Base-by-base conservation (phyloP, 2,888 invertebrate genomes). In the Lasioglossum calceatum region DNA sequence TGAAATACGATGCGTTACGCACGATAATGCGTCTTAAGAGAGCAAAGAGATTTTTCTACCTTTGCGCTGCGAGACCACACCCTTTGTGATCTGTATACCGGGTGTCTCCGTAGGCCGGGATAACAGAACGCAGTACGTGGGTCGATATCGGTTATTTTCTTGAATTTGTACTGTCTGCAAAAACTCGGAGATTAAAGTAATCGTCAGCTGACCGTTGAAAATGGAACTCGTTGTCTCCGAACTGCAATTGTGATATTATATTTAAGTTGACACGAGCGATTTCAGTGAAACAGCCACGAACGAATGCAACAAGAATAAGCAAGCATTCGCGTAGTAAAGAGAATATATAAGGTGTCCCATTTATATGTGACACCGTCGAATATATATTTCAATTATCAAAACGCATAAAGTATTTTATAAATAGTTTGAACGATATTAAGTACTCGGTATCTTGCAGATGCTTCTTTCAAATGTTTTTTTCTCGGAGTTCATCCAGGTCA, bases 1-100 rank as follows among this genome's bases (percentile, higher is more conserved):
- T 87, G 80, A 90, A 90, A 88, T 88, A 90, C 84, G 84, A 85
- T 81, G 83, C 82, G 82, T 88, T 80, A 85, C 84, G 81, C 81
- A 87, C 84, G 84, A 87, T 81, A 84, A 84, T 85, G 84, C 82
- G 58, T 87, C 76, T 73, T 77, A 72, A 86, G 75, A 77, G 84
- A 89, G 85, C 74, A 73, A 74, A 71, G 54, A 19, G 70, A 85
- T 86, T 89, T 86, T 82, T 79, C 83, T 78, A 61, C 71, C 64
- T 82, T 82, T 82, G 54, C 86, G 80, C 50, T 39, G 47, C 44
- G 50, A 39, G 87, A 84, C 81, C 81, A 77, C 77, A 84, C 78
- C 79, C 84, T 81, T 54, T 47, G 44, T 71, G 32, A 27, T 32
- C 12, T 7, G 47, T 77, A 82, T 87, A 88, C 85, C 87, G 85